Percentiles rank a stretch among this genome's conserved stretches.
These are phyloP conservation scores for Phocides pigmalion DNA, from an alignment of 1,140 invertebrate genomes.

Conservation along the genomic window DNA sequence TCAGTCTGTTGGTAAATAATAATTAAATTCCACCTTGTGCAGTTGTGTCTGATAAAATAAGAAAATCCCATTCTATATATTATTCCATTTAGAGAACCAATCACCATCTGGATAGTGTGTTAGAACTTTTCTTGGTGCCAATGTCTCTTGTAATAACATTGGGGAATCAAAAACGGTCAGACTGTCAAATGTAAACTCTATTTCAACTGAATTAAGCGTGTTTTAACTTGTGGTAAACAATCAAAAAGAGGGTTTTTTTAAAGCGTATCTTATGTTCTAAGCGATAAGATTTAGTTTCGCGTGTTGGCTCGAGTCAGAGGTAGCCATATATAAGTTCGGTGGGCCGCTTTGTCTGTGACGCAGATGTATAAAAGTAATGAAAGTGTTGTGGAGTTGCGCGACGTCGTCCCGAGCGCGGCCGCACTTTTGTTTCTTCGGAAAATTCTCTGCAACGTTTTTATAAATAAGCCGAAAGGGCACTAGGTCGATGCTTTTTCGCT, in stretches of 20 bases:
- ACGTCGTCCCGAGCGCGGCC: conserved; percentile 3
- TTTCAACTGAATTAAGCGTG: not conserved
- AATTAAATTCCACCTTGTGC: not conserved
- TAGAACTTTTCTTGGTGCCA: conserved; percentile 13
- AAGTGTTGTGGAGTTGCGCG: conserved; percentile 21
- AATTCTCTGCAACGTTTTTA: conserved; percentile 26
- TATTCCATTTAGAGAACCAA: conserved; percentile 33
- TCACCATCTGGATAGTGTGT: conserved; percentile 31
- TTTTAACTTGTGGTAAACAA: conserved; percentile 9
- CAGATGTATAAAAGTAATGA: conserved; percentile 32
- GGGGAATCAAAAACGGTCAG: conserved; percentile 5
- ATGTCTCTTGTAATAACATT: conserved; percentile 31
- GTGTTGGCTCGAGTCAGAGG: not conserved
- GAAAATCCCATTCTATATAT: conserved; percentile 15
- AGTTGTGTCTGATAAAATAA: not conserved
- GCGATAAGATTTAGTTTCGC: not conserved
- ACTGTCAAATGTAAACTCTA: conserved; percentile 1
- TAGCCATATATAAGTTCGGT: conserved; percentile 24
- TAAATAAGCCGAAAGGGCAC: conserved; percentile 25
- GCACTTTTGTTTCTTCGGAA: conserved; percentile 23
- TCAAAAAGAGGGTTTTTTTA: not conserved
- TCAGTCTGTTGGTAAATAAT: not conserved
- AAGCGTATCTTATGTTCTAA: not conserved
- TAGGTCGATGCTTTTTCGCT: conserved; percentile 21
- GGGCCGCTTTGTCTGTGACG: conserved; percentile 20